Base-by-base conservation (phyloP, 2,888 invertebrate species). In the Magallana nippona region DNA sequence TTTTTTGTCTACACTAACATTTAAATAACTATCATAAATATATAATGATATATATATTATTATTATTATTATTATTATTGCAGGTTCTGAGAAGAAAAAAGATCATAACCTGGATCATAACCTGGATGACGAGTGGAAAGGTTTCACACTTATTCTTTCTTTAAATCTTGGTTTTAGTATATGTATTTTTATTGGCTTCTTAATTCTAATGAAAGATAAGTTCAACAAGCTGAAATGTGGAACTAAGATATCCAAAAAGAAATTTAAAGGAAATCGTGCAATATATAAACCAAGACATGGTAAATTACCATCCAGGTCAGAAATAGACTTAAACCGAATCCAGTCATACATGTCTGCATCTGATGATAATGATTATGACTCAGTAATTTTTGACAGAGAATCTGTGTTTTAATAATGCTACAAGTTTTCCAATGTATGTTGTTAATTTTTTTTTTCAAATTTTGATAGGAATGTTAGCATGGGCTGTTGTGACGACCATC, bases 271-370 rank as follows among this genome's bases (percentile, higher is more conserved):
- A 62, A 62, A 19, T 62, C 44, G 55, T 44, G 44, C 78, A 78
- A 44, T 78, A 44, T 78, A 13, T 78, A 78, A 32, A 27, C 78
- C 78, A 55, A 78, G 55, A 78, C 78, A 19, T 19, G 62, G 62
- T 62, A 78, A 78, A 78, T 78, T 78, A 78, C 78, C 78, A 19
- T 78, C 78, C 55, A 78, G 56, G 56, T 78, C 78, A 55, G 78
- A 78, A 44, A 55, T 78, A 55, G 78, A 78, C n/a, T 78, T 78
- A 19, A 78, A 78, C 56, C 55, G 78, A 78, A 55, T 78, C 55
- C 55, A 78, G 56, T 55, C 19, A 55, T 78, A 56, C n/a, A 55
- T 56, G 55, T 55, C 78, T 55, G 78, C 55, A 55, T 55, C 55
- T 5, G 78, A 78, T 78, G 78, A 78, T 55, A 19, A 78, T 78